phyloP scores from a whole-genome alignment of 2,888 invertebrate species.

The Cephus nigrinus region DNA sequence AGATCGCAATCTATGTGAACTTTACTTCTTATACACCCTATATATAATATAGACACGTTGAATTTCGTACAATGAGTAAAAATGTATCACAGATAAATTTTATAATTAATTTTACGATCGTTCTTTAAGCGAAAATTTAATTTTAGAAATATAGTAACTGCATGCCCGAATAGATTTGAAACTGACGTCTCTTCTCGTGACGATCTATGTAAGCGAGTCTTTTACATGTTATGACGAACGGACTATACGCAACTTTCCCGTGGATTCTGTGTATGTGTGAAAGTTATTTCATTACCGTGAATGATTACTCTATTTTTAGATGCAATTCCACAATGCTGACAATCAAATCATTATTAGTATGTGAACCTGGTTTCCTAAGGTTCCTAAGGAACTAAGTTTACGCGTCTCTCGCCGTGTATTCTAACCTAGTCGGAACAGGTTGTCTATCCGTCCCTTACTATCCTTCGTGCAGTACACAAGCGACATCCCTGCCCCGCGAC shows the following conservation, averaged over 20 bases:
- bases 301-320: not conserved
- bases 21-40: constrained; percentile 23
- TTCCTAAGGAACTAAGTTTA: not conserved
- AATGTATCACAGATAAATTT: not conserved
- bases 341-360: not conserved
- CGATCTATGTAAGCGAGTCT: not conserved
- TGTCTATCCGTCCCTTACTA: constrained; percentile 46
- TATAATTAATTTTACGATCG: not conserved
- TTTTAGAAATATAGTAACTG: not conserved
- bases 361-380: not conserved
- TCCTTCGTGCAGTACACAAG: not conserved
- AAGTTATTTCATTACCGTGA: not conserved
- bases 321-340: not conserved
- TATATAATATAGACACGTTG: not conserved
- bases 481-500: not conserved
- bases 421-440: constrained; percentile 43
- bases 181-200: not conserved
- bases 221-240: not conserved
- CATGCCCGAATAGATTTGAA: not conserved
- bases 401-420: not conserved
- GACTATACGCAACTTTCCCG: not conserved
- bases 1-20: constrained; percentile 30
- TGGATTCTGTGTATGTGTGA: not conserved
- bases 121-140: not conserved
- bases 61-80: not conserved